Evolutionary conservation across 1,140 invertebrate species (phyloP).

Genomic region (Hetaerina americana): DNA sequence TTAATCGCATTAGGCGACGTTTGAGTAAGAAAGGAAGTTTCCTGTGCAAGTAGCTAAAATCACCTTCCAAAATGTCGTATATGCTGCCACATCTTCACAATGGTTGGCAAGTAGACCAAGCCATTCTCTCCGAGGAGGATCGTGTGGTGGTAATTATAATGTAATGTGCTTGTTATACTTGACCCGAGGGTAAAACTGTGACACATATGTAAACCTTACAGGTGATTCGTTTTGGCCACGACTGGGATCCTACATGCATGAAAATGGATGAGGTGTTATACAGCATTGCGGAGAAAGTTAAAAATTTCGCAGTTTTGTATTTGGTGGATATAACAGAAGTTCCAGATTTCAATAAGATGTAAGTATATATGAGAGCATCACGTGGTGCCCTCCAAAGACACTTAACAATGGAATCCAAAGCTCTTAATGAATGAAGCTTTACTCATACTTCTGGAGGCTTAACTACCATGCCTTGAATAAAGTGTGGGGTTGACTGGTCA

Average conservation of each 20-base stretch:
- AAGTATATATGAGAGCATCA: conserved; percentile 31
- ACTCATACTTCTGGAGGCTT: too few relatives aligned
- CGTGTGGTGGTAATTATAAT: conserved; percentile 68
- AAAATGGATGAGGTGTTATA: conserved; percentile 99
- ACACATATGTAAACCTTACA: too few relatives aligned
- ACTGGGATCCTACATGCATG: conserved; percentile 99
- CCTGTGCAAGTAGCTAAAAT: background rate
- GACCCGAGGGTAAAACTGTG: too few relatives aligned
- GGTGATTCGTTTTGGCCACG: conserved; percentile 96
- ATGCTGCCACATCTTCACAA: conserved; percentile 98
- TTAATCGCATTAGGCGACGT: too few relatives aligned
- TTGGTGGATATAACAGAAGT: conserved; percentile 97
- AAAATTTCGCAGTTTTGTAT: conserved; percentile 96
- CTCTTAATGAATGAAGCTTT: too few relatives aligned
- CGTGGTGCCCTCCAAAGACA: too few relatives aligned
- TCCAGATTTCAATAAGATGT: conserved; percentile 99
- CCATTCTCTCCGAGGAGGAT: conserved; percentile 96
- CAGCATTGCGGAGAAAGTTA: conserved; percentile 96
- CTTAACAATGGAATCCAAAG: too few relatives aligned
- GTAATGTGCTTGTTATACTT: too few relatives aligned
- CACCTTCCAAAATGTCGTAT: conserved; percentile 73
- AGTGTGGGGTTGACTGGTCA: too few relatives aligned
- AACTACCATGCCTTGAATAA: too few relatives aligned
- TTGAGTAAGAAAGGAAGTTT: too few relatives aligned
- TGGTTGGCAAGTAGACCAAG: conserved; percentile 99